Conservation (phyloP, 2,888 invertebrate genomes). For the Scaptodrosophila latifasciaeformis region DNA sequence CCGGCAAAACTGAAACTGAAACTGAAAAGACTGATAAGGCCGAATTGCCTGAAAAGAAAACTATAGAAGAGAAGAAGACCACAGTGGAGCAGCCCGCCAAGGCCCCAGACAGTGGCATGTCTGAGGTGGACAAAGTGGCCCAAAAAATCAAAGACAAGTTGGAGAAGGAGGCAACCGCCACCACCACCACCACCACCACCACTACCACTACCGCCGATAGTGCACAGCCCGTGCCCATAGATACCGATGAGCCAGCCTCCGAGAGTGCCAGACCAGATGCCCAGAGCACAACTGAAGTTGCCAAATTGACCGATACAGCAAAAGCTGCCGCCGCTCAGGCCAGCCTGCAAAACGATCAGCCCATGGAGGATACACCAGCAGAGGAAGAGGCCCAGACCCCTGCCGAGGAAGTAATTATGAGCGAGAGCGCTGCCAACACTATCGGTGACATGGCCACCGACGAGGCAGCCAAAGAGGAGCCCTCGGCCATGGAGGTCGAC, state of each 20-base stretch:
- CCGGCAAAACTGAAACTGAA: conserved; percentile 47
- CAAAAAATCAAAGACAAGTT: not conserved
- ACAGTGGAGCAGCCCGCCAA: too few species aligned
- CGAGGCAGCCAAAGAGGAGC: conserved; percentile 66
- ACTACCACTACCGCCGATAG: not conserved
- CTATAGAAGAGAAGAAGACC: conserved; percentile 13
- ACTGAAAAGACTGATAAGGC: conserved; percentile 7
- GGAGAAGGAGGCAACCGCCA: not conserved
- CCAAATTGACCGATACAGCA: conserved; percentile 10
- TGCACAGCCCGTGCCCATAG: conserved; percentile 21
- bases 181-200: not conserved
- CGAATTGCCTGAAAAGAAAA: not conserved
- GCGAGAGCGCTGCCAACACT: conserved; percentile 51
- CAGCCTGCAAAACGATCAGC: conserved; percentile 60
- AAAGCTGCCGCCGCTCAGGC: conserved; percentile 35
- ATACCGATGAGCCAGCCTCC: conserved; percentile 25
- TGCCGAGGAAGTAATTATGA: conserved; percentile 71
- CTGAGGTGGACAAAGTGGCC: not conserved
- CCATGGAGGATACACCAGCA: conserved; percentile 68
- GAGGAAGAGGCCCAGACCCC: conserved; percentile 49
- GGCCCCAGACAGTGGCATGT: not conserved
- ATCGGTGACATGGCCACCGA: conserved; percentile 71
- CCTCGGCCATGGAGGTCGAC: conserved; percentile 74
- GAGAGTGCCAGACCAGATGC: conserved; percentile 4
- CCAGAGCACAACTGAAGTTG: conserved; percentile 15